Conservation (phyloP, 2,797 vertebrate species). For the Semotilus atromaculatus region DNA sequence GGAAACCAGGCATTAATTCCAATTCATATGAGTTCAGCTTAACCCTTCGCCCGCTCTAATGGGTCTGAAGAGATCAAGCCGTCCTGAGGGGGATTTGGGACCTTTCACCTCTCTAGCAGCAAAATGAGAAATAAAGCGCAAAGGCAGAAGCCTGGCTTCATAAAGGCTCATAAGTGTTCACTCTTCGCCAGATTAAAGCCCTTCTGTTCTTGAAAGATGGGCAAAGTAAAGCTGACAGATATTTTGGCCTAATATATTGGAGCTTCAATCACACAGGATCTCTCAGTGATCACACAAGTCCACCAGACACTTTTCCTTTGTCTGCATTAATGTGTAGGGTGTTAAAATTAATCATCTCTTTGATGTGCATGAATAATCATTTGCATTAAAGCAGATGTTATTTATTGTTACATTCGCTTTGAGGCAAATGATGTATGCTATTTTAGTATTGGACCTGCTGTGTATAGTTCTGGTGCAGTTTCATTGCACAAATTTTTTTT, state of each 20-base stretch:
- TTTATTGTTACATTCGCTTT: not conserved
- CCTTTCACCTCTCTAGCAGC: slow-evolving; percentile 74
- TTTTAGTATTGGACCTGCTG: not conserved
- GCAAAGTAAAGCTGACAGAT: slow-evolving; percentile 16
- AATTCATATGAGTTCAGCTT: slow-evolving; percentile 73
- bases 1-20: slow-evolving; percentile 65
- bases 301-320: not conserved
- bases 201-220: slow-evolving; percentile 30
- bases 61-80: slow-evolving; percentile 80
- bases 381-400: not conserved
- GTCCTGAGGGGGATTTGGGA: slow-evolving; percentile 81
- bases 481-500: not conserved
- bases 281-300: not conserved
- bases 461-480: not conserved
- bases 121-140: slow-evolving; percentile 65
- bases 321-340: not conserved
- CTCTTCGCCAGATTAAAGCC: slow-evolving; percentile 46
- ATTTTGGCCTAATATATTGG: slow-evolving; percentile 22
- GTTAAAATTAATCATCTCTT: not conserved
- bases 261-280: not conserved
- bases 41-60: slow-evolving; percentile 76
- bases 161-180: slow-evolving; percentile 71
- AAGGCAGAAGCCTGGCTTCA: slow-evolving; percentile 52
- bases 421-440: not conserved
- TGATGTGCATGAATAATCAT: not conserved